These are phyloP conservation scores for Unio delphinus DNA, from an alignment of 2,888 invertebrate species.

Conservation along the genomic window DNA sequence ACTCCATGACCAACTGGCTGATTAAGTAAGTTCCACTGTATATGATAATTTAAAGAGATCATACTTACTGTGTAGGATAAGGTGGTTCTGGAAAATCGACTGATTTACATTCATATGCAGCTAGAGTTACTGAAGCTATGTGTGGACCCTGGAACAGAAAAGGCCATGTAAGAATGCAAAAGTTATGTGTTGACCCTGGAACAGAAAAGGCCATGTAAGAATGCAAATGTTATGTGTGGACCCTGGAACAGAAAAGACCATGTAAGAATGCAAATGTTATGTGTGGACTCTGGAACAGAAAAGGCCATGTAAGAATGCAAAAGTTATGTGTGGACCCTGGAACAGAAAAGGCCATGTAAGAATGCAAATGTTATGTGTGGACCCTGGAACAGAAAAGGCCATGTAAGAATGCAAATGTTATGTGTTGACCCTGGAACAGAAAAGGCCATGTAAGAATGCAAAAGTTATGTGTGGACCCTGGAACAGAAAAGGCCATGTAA, in stretches of 20 bases:
- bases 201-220: constrained; percentile 5
- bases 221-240: constrained; percentile 89
- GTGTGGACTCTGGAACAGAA: constrained; percentile 85
- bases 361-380: neutral
- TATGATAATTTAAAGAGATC: too few species aligned
- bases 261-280: constrained; percentile 78
- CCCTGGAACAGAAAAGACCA: constrained; percentile 75
- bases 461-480: too few species aligned
- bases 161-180: neutral
- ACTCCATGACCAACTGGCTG: neutral
- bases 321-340: constrained; percentile 72
- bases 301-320: constrained; percentile 60
- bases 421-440: too few species aligned
- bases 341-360: neutral
- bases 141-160: constrained; percentile 84
- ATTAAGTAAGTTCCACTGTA: too few species aligned
- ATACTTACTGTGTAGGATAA: constrained; percentile 93
- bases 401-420: neutral
- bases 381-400: neutral
- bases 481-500: neutral
- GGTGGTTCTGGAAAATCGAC: constrained; percentile 97
- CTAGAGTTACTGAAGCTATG: constrained; percentile 97
- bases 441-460: neutral
- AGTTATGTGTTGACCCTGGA: constrained; percentile 96
- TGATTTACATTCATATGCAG: constrained; percentile 96